Percentiles rank a stretch among this genome's conserved stretches.
Conservation (phyloP, 2,113 vertebrate genomes). For the Gallinago paraguaiae region DNA sequence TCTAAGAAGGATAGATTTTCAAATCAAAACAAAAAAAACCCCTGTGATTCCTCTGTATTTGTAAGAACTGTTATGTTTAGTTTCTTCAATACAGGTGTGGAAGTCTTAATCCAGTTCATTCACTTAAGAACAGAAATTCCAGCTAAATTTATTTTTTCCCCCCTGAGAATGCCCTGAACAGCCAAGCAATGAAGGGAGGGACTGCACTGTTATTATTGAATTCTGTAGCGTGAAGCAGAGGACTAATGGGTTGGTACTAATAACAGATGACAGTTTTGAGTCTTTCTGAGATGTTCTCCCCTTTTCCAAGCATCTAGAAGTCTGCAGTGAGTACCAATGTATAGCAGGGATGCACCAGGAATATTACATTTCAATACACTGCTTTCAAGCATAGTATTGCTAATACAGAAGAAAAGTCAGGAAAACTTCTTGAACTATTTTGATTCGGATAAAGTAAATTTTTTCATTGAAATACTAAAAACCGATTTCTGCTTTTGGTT, state of each 20-base stretch:
- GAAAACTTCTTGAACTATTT: accelerated
- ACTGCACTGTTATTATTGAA: neutral
- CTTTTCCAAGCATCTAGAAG: neutral
- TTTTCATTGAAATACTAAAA: neutral
- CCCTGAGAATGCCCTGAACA: neutral
- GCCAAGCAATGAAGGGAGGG: neutral
- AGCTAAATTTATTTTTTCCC: neutral
- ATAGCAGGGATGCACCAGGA: neutral
- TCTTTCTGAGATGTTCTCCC: neutral
- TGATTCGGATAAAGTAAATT: neutral
- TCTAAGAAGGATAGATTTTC: neutral
- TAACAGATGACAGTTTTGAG: neutral
- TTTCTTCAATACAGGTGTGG: neutral
- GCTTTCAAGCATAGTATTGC: neutral
- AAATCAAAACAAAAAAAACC: neutral
- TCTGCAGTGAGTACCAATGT: neutral
- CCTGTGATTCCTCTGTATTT: neutral
- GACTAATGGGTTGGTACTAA: neutral
- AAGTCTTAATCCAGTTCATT: neutral
- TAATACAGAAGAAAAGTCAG: neutral
- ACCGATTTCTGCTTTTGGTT: neutral
- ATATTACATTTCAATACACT: neutral
- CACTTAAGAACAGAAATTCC: neutral
- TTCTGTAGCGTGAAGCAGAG: neutral
- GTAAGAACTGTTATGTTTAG: neutral